Evolutionary conservation across 1,140 invertebrate species (phyloP), one percentile per base, ranked within the genome.

Genomic region (Micrasema minimum): DNA sequence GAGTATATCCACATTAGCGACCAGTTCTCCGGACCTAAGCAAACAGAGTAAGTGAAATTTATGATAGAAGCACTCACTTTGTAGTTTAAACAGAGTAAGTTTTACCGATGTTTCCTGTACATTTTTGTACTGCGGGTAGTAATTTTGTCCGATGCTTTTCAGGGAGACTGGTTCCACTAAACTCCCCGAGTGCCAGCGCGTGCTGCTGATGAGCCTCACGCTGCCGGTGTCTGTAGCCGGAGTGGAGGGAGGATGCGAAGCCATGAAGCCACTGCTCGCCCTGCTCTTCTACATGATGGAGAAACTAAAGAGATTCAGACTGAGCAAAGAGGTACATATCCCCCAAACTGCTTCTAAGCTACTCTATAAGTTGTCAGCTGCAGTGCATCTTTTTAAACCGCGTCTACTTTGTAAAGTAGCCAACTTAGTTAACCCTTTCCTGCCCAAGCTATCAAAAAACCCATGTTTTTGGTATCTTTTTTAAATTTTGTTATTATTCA

Each of bases 1-100:
- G 97, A 99, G 80, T 99, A 93, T 83, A 93, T 99, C 81, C 97
- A 99, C 84, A 91, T 99, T 78, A 98, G 96, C 66, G 98, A 99
- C 85, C 94, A 98, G 79, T 99, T 91, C 83, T 93, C 91, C 76
- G 94, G 97, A 45, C 87, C 88, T 5, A 96, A 97, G 81, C 90
- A 92, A 78, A 90, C 92, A 78, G 96, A 98, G 91, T 94, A 85
- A 90, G 91, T 87, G n/a, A n/a, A n/a, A n/a, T n/a, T n/a, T n/a
- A n/a, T n/a, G n/a, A n/a, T n/a, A n/a, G n/a, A n/a, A n/a, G n/a
- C n/a, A n/a, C n/a, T n/a, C n/a, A n/a, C n/a, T n/a, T n/a, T n/a
- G n/a, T n/a, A n/a, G n/a, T n/a, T n/a, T n/a, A n/a, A n/a, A n/a
- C n/a, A n/a, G n/a, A n/a, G n/a, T n/a, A n/a, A n/a, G n/a, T n/a